Evolutionary conservation across 2,797 vertebrate species (phyloP), one percentile per base, ranked within the genome.

Genomic region (Pygocentrus nattereri): DNA sequence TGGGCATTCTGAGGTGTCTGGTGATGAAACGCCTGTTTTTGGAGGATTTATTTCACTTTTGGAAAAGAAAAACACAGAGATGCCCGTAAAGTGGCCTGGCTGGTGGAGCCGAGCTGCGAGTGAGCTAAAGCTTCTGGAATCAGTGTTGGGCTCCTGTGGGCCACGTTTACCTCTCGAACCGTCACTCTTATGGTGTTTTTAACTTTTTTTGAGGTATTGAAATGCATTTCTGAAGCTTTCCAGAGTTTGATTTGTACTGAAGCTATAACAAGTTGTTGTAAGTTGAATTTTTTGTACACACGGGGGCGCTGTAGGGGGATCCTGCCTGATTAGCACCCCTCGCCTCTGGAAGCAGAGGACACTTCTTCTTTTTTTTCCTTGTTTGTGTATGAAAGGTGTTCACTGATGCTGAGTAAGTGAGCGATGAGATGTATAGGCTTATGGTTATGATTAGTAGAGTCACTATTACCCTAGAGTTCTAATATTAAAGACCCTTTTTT

Each of bases 141-240:
- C 93, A 94, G 94, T 94, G 90, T 94, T 94, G 88, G 65, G 88
- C 89, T 85, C 79, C 67, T 87, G 74, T 85, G 86, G 82, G 82
- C 89, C 85, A 88, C 76, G 83, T 88, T 92, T 90, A 90, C 89
- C 90, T 92, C 91, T 87, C 76, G 38, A 84, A 82, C 83, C 87
- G 84, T 85, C 82, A 27, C 71, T 82, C 82, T 76, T 79, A 83
- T 84, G 77, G 41, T 34, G 41, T 82, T 87, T 88, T 70, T 84
- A n/a, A 13, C 25, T 21, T 44, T n/a, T n/a, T 82, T 76, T 78
- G 61, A 83, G 79, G 73, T 87, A 86, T 82, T 82, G 70, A 44
- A 69, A 69, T 81, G 80, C 78, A 80, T 82, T 85, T 84, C 71
- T 85, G 80, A 83, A 67, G 75, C 87, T 89, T 81, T 83, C 49